Evolutionary conservation across 23 tunicate genomes (phyloP).

Genomic region (Trididemnum clinides): DNA sequence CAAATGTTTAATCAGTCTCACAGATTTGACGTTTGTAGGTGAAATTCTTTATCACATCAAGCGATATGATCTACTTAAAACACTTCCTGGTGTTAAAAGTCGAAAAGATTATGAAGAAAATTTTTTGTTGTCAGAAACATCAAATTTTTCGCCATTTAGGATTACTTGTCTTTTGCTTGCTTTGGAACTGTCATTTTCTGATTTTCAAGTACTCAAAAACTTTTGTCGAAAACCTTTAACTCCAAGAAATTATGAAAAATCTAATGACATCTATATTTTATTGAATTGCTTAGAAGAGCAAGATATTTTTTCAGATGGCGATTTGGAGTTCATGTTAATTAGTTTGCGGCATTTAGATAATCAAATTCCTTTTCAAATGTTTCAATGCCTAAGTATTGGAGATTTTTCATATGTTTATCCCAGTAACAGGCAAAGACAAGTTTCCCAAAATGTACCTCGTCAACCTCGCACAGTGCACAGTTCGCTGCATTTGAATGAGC

Average conservation of each 20-base stretch:
- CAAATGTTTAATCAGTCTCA: constrained; percentile 9
- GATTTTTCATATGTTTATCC: constrained; percentile 8
- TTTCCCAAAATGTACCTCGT: too few relatives aligned
- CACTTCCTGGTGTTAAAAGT: constrained; percentile 54
- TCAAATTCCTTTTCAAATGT: constrained; percentile 16
- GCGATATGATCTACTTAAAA: constrained; percentile 49
- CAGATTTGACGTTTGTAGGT: constrained; percentile 40
- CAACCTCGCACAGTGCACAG: too few relatives aligned
- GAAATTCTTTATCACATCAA: constrained; percentile 56
- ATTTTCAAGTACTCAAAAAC: constrained; percentile 18
- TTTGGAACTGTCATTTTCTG: constrained; percentile 15
- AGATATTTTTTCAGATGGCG: constrained; percentile 51
- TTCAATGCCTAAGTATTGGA: not conserved
- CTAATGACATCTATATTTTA: constrained; percentile 20
- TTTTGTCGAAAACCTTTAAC: constrained; percentile 10
- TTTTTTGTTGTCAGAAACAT: not conserved
- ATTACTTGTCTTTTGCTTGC: constrained; percentile 37
- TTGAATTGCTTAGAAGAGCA: constrained; percentile 52
- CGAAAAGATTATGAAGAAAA: constrained; percentile 49
- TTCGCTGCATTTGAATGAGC: too few relatives aligned
- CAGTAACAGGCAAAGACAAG: not conserved
- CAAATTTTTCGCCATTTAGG: constrained; percentile 31
- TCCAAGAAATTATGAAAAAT: constrained; percentile 9
- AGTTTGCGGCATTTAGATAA: constrained; percentile 38
- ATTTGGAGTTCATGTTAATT: constrained; percentile 29